Evolutionary conservation across 1,140 invertebrate genomes (phyloP), one percentile per base, ranked within the genome.

Genomic region (Helicorthomorpha holstii): DNA sequence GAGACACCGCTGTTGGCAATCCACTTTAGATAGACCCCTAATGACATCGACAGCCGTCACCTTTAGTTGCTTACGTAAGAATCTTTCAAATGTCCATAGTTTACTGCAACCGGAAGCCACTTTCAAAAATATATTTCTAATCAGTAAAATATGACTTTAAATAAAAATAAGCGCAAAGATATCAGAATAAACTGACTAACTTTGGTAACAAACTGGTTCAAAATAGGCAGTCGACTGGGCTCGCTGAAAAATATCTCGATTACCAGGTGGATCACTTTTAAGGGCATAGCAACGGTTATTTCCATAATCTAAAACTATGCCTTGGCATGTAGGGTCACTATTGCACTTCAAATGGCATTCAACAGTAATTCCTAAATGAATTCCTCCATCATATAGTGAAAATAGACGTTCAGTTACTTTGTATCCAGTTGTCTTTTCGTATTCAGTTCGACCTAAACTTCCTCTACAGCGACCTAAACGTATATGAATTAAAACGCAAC

Each of bases 1-100:
- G 24, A 93, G 74, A 62, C 88, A 93, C 54, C 29, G 29, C 16
- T 34, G 29, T 34, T 34, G 7, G 16, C 29, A 34, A 16, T 34
- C 29, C 7, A 34, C 29, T 34, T 34, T 34, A 16, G 29, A 34
- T 34, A 34, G 7, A 7, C 29, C 29, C 16, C 16, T 7, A 7
- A 34, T 34, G 16, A 16, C n/a, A n/a, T n/a, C n/a, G n/a, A n/a
- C n/a, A n/a, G n/a, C n/a, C n/a, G n/a, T n/a, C n/a, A n/a, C n/a
- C n/a, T n/a, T n/a, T n/a, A n/a, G n/a, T n/a, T n/a, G n/a, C n/a
- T n/a, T n/a, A n/a, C n/a, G n/a, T n/a, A n/a, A n/a, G n/a, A n/a
- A n/a, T n/a, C n/a, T n/a, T n/a, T n/a, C n/a, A n/a, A n/a, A n/a
- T n/a, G n/a, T n/a, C n/a, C n/a, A n/a, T n/a, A n/a, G n/a, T n/a